Base-by-base conservation (phyloP, 2,797 vertebrate genomes). In the Eulemur albifrons region DNA sequence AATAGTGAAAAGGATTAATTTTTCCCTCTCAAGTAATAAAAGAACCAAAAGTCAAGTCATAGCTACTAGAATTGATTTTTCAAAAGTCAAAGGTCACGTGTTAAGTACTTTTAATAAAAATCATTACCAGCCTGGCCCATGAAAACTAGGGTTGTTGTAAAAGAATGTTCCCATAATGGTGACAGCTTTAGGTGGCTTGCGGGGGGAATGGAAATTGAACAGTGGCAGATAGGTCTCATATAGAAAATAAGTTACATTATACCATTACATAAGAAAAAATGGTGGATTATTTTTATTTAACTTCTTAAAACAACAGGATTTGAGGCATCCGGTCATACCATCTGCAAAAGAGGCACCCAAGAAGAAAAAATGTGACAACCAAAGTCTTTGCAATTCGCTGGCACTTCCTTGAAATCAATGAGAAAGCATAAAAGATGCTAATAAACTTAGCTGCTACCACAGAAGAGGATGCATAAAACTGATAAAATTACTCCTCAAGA, bases 31-130 rank as follows among this genome's bases (percentile, higher is more conserved):
- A 81, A 97, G 69, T 85, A 96, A 93, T 86, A 80, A 87, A 97
- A 98, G 79, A 70, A 80, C 40, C 81, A 77, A 85, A 92, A 79
- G 95, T 89, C 90, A 96, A 54, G 30, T 95, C 91, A 92, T 40
- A 96, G 61, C 79, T 91, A 92, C 32, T 35, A 52, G 59, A 94
- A 97, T 94, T 95, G 96, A 98, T 98, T 97, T 97, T 97, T 92
- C 32, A 27, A 63, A 95, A 95, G 94, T 96, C 80, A 90, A 94
- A 92, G 88, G 83, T 80, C 96, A 84, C 48, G 6, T 81, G 87
- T 97, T 96, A 98, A 98, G 70, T 90, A 70, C 95, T 96, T 70
- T 96, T 92, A 97, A 98, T 98, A 94, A 96, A 97, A 98, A 95
- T 75, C 86, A 93, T 96, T 95, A 2, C 12, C 90, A 52, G 40